Conservation (phyloP, 2,797 vertebrate species). For the Pithecia hirsuta region DNA sequence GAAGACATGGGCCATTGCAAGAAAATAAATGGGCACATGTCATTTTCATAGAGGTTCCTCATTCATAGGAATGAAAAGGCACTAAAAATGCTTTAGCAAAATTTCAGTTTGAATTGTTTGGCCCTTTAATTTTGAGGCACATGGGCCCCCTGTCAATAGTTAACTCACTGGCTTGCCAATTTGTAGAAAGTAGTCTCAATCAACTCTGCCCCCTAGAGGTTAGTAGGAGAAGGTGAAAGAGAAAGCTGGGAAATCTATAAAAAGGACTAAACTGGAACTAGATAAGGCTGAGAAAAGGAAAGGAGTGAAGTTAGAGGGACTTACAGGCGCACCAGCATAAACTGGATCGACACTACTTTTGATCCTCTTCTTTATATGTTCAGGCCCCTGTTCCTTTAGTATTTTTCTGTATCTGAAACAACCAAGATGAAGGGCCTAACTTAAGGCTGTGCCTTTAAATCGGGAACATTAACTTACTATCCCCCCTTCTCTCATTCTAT, state of each 20-base stretch:
- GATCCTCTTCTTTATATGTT: neutral
- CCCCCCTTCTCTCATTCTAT: neutral
- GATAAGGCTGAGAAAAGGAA: neutral
- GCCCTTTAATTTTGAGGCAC: constrained; percentile 23
- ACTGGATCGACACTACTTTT: neutral
- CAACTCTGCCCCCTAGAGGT: constrained; percentile 41
- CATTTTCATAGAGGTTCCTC: constrained; percentile 44
- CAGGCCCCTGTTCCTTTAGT: neutral
- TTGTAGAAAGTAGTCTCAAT: neutral
- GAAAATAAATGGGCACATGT: neutral
- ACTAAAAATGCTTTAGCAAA: neutral
- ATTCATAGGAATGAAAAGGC: neutral
- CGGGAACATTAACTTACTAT: neutral
- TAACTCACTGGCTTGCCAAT: neutral
- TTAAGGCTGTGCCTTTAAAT: neutral
- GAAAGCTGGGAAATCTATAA: neutral
- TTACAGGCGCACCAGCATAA: neutral
- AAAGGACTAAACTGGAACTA: neutral
- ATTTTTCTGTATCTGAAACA: neutral
- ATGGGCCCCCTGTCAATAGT: neutral
- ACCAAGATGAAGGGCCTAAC: neutral
- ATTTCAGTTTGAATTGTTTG: neutral
- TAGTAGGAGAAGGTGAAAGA: neutral
- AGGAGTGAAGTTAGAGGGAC: too few relatives aligned
- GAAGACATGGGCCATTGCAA: neutral